These are phyloP conservation scores for human (Homo sapiens) DNA, from an alignment of 2,113 vertebrate genomes.

Conservation along the genomic window GRCh38 chr3:86510501-86511000, in stretches of 20 bases:
- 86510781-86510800: conserved; percentile 49
- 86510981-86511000: not conserved
- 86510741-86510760: conserved; percentile 71
- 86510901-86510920: conserved; percentile 37
- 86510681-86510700: conserved; percentile 20
- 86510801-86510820: not conserved
- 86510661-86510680: conserved; percentile 40
- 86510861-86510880: conserved; percentile 31
- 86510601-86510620: not conserved
- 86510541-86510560: not conserved
- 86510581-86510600: conserved; percentile 10
- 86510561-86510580: not conserved
- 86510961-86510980: not conserved
- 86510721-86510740: conserved; percentile 5
- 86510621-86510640: conserved; percentile 7
- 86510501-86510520: not conserved
- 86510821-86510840: conserved; percentile 41
- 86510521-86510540: not conserved
- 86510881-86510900: not conserved
- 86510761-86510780: conserved; percentile 76
- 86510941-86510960: not conserved
- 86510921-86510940: conserved; percentile 43
- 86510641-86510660: not conserved
- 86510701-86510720: conserved; percentile 42
- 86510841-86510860: not conserved